Base-by-base conservation (phyloP, 1,140 invertebrate genomes). In the Pomacea maculata region DNA sequence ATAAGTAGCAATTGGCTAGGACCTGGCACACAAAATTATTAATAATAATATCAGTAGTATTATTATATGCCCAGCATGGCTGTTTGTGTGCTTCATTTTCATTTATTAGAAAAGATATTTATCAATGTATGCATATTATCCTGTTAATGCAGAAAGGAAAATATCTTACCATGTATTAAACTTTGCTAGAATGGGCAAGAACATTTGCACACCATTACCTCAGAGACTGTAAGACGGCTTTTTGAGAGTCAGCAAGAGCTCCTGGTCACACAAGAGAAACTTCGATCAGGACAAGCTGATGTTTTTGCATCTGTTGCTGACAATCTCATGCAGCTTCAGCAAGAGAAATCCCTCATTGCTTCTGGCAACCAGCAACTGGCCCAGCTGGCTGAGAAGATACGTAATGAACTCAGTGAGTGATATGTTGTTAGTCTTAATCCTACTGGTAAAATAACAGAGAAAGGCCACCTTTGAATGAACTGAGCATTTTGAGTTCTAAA, bases 291-390 rank as follows among this genome's bases (percentile, higher is more conserved):
- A 12, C 93, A 94, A 82, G 82, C 87, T 21, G 84, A 84, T 21
- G 91, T 94, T 52, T 91, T 93, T 82, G 88, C 91, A 57, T 89
- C 93, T 21, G 89, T 94, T 5, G 90, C 93, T 11, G 87, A 90
- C 64, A 95, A 95, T 88, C 88, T 95, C 65, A 90, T 91, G 78
- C 88, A 94, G 57, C 87, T 95, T 19, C 89, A 88, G 10, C 91
- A 93, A 78, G 94, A 95, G 87, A 94, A 94, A 85, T 91, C 92
- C 45, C 83, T 94, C 10, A 94, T 95, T 86, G 89, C 92, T 68
- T 86, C 93, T 52, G 93, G 94, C 25, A 94, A 94, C 81, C 87
- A 88, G 79, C 92, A 94, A 83, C 84, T 95, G 6, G 88, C 92
- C 61, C 55, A 86, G 14, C 93, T 94, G 91, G 93, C 93, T 14